phyloP scores from a whole-genome alignment of 1,140 invertebrate genomes.

The Lepidotrigona ventralis region DNA sequence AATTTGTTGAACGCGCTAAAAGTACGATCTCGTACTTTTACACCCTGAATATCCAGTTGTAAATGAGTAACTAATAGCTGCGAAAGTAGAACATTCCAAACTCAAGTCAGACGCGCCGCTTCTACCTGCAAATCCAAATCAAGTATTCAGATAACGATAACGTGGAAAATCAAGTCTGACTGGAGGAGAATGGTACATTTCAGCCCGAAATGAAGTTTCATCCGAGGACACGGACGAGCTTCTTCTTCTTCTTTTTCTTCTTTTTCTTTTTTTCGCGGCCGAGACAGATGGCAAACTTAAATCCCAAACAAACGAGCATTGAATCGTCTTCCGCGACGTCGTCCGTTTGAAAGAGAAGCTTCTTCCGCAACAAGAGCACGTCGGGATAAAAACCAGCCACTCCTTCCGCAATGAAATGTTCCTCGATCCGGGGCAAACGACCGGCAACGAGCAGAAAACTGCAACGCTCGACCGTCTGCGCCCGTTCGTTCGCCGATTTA shows the following conservation, averaged over 20 bases:
- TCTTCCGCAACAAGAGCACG: neutral
- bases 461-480: neutral
- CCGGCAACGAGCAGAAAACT: conserved; percentile 35
- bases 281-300: neutral
- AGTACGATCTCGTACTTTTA: too few relatives aligned
- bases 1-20: too few relatives aligned
- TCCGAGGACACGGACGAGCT: too few relatives aligned
- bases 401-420: conserved; percentile 1
- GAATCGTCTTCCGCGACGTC: neutral
- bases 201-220: too few relatives aligned
- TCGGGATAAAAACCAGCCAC: neutral
- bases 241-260: neutral
- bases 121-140: too few relatives aligned
- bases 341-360: neutral
- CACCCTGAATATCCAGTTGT: too few relatives aligned
- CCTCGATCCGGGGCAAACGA: neutral
- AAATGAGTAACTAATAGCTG: too few relatives aligned
- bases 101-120: too few relatives aligned
- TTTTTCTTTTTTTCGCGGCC: neutral
- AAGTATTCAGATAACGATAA: too few relatives aligned
- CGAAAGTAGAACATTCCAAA: too few relatives aligned
- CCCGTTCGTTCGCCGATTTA: conserved; percentile 23
- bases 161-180: too few relatives aligned
- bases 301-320: conserved; percentile 11
- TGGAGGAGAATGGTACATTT: too few relatives aligned